Conservation (phyloP, 2,888 invertebrate genomes). For the Polyploca ridens region DNA sequence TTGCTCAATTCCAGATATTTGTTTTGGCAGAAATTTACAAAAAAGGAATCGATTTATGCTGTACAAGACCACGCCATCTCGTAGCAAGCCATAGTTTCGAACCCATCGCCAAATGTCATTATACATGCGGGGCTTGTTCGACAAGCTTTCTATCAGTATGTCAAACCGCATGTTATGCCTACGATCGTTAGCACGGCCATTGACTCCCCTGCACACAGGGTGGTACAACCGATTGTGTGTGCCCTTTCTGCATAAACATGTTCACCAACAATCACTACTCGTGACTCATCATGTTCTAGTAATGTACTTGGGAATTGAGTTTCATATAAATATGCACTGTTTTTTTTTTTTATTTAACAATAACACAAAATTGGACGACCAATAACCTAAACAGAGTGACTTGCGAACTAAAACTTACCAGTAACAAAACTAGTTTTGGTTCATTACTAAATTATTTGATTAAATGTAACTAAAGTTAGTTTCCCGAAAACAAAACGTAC, state of each 20-base stretch:
- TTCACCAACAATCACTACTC: constrained; percentile 36
- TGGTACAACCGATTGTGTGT: constrained; percentile 50
- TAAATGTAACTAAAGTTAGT: too few species aligned
- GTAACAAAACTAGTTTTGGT: too few species aligned
- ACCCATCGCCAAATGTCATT: not conserved
- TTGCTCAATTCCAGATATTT: too few species aligned
- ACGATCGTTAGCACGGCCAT: constrained; percentile 59
- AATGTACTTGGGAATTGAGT: constrained; percentile 34
- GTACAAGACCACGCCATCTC: not conserved
- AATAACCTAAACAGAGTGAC: too few species aligned
- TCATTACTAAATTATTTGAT: too few species aligned
- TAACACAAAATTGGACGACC: too few species aligned
- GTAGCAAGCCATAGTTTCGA: not conserved
- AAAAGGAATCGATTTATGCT: not conserved
- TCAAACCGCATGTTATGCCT: constrained; percentile 39
- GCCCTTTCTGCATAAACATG: constrained; percentile 47
- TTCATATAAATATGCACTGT: too few species aligned
- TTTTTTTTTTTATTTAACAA: too few species aligned
- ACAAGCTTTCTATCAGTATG: not conserved
- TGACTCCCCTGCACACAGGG: constrained; percentile 51
- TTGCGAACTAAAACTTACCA: too few species aligned
- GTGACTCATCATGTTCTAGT: constrained; percentile 37
- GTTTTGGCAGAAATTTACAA: not conserved
- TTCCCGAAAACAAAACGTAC: too few species aligned
- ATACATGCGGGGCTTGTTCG: not conserved